phyloP scores from a whole-genome alignment of 2,797 vertebrate species.

The Smutsia temminckii region DNA sequence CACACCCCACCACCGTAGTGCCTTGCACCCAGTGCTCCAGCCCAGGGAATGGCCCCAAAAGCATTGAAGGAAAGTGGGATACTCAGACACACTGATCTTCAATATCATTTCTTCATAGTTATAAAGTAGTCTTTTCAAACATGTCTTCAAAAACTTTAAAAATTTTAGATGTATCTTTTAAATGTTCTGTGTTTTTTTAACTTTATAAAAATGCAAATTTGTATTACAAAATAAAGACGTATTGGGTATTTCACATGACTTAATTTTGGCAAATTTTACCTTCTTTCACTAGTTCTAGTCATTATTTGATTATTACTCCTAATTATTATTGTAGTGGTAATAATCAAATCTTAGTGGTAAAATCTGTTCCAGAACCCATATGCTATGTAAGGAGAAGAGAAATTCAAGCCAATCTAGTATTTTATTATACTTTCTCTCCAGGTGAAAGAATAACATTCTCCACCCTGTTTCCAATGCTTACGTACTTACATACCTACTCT shows the following conservation, averaged over 20 bases:
- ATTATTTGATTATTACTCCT: constrained; percentile 19
- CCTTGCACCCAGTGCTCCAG: neutral
- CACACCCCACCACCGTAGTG: neutral
- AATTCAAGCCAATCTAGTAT: neutral
- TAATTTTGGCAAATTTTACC: constrained; percentile 29
- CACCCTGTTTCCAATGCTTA: neutral
- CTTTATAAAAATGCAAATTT: neutral
- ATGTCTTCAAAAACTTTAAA: neutral
- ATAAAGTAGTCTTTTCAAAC: neutral
- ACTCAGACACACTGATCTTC: neutral
- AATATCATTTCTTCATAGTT: neutral
- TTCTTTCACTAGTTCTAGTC: neutral
- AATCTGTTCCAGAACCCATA: constrained; percentile 60
- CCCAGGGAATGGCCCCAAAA: neutral
- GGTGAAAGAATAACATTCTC: neutral
- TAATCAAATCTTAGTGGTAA: constrained; percentile 12
- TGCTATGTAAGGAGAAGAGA: constrained; percentile 49
- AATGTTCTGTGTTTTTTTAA: neutral
- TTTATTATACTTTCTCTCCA: neutral
- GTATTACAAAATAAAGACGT: neutral
- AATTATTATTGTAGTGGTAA: neutral
- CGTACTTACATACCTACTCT: neutral
- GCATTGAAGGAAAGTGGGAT: neutral
- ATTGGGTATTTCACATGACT: neutral
- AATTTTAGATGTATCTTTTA: neutral